Conservation (phyloP, 2,113 vertebrate genomes). For the Erinaceus europaeus region DNA sequence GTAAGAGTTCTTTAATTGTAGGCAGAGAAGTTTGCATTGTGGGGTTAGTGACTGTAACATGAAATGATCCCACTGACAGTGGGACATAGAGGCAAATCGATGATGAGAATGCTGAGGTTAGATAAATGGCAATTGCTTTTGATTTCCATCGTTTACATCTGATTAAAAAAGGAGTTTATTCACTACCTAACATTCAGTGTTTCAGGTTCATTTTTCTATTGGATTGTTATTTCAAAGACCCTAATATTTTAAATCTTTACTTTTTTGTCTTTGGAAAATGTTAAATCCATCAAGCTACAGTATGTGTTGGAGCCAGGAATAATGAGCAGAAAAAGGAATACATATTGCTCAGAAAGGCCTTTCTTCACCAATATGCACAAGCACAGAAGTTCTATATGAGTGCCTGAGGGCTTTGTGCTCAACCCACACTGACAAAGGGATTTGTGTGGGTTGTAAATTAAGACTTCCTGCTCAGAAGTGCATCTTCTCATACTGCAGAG, state of each 20-base stretch:
- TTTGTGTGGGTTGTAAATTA: conserved; percentile 67
- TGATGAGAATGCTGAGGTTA: not conserved
- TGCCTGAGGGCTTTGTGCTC: conserved; percentile 33
- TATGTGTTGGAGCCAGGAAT: conserved; percentile 41
- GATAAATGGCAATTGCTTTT: conserved; percentile 33
- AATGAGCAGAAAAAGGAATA: conserved; percentile 16
- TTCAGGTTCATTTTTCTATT: conserved; percentile 11
- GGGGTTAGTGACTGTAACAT: not conserved
- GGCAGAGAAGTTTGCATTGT: not conserved
- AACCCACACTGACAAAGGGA: conserved; percentile 26
- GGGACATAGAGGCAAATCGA: not conserved
- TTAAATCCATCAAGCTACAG: conserved; percentile 52
- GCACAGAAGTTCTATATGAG: not conserved
- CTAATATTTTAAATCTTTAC: conserved; percentile 58
- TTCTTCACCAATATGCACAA: not conserved
- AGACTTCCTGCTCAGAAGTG: conserved; percentile 13
- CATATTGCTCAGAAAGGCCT: conserved; percentile 31
- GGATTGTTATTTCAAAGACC: conserved; percentile 54
- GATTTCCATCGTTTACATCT: not conserved
- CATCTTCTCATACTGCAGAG: conserved; percentile 59
- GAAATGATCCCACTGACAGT: not conserved
- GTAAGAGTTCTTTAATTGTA: not conserved
- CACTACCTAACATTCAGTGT: not conserved
- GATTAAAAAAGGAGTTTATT: conserved; percentile 14
- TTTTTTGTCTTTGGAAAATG: conserved; percentile 72